These are phyloP conservation scores for Heliconius aoede DNA, from an alignment of 2,888 invertebrate genomes.

Conservation along the genomic window DNA sequence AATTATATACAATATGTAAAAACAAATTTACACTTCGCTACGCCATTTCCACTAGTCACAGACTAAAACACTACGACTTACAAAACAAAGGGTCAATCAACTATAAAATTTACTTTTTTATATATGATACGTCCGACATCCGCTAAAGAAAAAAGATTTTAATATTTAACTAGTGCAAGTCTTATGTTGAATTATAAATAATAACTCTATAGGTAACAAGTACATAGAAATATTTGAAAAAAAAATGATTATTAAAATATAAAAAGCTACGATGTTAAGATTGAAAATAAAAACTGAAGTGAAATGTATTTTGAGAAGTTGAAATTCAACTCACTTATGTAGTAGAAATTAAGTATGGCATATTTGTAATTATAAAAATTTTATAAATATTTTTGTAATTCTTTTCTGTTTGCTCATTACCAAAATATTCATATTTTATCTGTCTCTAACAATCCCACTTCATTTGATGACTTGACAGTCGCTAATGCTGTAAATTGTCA, in stretches of 20 bases:
- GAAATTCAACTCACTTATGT: too few species aligned
- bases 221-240: neutral
- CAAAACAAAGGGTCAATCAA: constrained; percentile 29
- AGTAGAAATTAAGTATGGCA: neutral
- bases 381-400: neutral
- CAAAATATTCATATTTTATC: neutral
- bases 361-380: neutral
- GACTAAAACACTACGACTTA: constrained; percentile 26
- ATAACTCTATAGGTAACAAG: too few species aligned
- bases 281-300: neutral
- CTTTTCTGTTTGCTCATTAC: neutral
- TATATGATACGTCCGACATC: neutral
- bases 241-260: neutral
- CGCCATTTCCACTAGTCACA: constrained; percentile 61
- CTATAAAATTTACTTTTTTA: constrained; percentile 6
- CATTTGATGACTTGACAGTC: neutral
- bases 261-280: neutral
- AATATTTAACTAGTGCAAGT: neutral
- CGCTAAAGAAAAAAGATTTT: neutral
- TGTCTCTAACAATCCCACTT: neutral
- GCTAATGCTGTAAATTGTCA: constrained; percentile 47
- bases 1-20: constrained; percentile 78
- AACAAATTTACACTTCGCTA: constrained; percentile 70
- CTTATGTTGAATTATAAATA: too few species aligned
- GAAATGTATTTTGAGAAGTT: neutral